phyloP scores from a whole-genome alignment of 2,797 vertebrate genomes.

The Octomys mimax region DNA sequence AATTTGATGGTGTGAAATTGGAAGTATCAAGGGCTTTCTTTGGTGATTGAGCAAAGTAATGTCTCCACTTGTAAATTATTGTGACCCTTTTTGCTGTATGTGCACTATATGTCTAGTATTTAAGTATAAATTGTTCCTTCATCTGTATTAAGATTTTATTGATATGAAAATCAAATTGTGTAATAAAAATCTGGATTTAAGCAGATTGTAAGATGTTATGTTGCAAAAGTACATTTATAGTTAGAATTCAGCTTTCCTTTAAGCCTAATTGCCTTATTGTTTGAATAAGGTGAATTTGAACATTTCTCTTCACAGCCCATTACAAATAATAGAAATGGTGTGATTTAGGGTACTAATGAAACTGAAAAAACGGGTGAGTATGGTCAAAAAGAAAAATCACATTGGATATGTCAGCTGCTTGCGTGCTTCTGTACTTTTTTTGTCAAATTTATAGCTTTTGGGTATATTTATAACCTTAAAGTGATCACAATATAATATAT shows the following conservation, averaged over 20 bases:
- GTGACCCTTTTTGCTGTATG: constrained; percentile 87
- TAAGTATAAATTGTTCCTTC: constrained; percentile 88
- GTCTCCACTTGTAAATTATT: constrained; percentile 89
- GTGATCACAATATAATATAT: not conserved
- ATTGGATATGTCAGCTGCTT: not conserved
- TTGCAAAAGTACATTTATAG: constrained; percentile 72
- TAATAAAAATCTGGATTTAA: constrained; percentile 81
- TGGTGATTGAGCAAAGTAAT: constrained; percentile 87
- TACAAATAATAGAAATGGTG: constrained; percentile 42
- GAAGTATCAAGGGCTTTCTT: constrained; percentile 90
- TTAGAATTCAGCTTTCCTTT: constrained; percentile 70
- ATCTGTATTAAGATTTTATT: constrained; percentile 87
- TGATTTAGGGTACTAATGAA: constrained; percentile 36
- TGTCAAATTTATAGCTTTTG: constrained; percentile 16
- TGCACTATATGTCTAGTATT: constrained; percentile 89
- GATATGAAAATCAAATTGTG: constrained; percentile 86
- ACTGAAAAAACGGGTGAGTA: constrained; percentile 12
- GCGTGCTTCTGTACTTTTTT: constrained; percentile 30
- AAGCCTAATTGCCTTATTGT: constrained; percentile 66
- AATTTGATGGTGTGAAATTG: constrained; percentile 90
- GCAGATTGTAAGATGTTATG: constrained; percentile 73
- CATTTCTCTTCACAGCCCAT: constrained; percentile 29
- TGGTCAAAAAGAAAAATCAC: constrained; percentile 4
- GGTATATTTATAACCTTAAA: constrained; percentile 38
- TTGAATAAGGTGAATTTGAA: constrained; percentile 65